phyloP scores from a whole-genome alignment of 2,888 invertebrate species.

The Eretmocerus hayati region DNA sequence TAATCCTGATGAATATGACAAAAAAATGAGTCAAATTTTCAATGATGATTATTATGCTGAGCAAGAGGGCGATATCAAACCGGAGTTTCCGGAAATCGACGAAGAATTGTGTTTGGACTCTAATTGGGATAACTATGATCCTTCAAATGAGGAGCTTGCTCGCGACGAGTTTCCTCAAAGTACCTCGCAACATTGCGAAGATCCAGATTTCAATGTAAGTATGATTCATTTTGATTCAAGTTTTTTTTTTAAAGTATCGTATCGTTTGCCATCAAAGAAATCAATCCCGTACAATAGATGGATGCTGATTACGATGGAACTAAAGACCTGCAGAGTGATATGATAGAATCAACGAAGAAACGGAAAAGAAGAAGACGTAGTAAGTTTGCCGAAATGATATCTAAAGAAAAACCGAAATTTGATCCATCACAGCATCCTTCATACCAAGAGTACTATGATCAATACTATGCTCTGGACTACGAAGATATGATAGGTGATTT shows the following conservation, averaged over 20 bases:
- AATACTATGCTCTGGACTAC: slow-evolving; percentile 91
- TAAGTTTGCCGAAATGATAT: slow-evolving; percentile 68
- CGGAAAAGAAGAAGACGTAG: slow-evolving; percentile 62
- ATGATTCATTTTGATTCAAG: no score
- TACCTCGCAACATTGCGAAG: slow-evolving; percentile 62
- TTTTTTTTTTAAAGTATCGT: background rate
- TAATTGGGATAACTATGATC: slow-evolving; percentile 62
- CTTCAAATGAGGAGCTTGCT: slow-evolving; percentile 42
- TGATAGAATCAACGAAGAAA: slow-evolving; percentile 55
- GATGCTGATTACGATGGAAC: slow-evolving; percentile 75
- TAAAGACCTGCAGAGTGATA: slow-evolving; percentile 49
- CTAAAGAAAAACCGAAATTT: slow-evolving; percentile 74
- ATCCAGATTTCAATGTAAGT: slow-evolving; percentile 71
- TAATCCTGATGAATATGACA: slow-evolving; percentile 82
- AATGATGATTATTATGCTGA: slow-evolving; percentile 76
- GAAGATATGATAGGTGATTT: slow-evolving; percentile 91
- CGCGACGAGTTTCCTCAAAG: slow-evolving; percentile 31
- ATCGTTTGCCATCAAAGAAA: no score
- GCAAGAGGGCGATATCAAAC: slow-evolving; percentile 67
- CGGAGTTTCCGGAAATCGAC: slow-evolving; percentile 76
- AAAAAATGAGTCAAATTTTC: slow-evolving; percentile 78
- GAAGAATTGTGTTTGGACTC: slow-evolving; percentile 60
- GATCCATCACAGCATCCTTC: slow-evolving; percentile 66
- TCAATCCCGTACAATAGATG: slow-evolving; percentile 58
- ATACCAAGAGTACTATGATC: slow-evolving; percentile 84